phyloP scores from a whole-genome alignment of 2,797 vertebrate species.

The Poeciliopsis gracilis region DNA sequence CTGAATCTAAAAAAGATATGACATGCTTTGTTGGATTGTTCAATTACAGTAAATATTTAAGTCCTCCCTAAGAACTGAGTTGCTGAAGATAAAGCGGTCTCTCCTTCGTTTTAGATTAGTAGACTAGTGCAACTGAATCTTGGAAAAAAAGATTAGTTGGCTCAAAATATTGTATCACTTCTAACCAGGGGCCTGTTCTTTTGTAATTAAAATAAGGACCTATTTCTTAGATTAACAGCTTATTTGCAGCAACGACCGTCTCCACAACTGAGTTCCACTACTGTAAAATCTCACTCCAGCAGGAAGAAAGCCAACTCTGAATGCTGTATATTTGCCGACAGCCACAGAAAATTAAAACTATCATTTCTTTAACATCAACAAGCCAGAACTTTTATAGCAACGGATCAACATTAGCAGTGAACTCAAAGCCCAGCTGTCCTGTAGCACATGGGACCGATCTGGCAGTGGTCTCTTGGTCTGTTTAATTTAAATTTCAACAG shows the following conservation, averaged over 20 bases:
- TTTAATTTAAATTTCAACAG: conserved; percentile 38
- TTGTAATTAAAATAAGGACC: not conserved
- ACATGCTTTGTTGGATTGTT: not conserved
- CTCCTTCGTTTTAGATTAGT: not conserved
- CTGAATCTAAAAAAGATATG: not conserved
- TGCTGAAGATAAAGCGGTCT: not conserved
- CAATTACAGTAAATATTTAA: not conserved
- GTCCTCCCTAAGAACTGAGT: not conserved
- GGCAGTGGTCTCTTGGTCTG: conserved; percentile 10
- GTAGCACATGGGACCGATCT: conserved; percentile 5
- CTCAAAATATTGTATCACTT: not conserved
- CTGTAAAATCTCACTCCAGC: not conserved
- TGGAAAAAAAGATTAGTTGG: not conserved
- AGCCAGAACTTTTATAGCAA: conserved; percentile 2
- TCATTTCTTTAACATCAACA: conserved; percentile 10
- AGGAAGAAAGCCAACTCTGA: not conserved
- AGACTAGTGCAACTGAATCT: not conserved
- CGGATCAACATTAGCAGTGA: conserved; percentile 8
- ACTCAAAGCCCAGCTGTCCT: conserved; percentile 9
- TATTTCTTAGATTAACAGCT: not conserved
- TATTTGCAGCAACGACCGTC: not conserved
- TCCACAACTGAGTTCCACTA: not conserved
- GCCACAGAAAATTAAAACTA: not conserved
- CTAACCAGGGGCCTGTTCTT: not conserved
- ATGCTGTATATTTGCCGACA: conserved; percentile 6